phyloP scores from a whole-genome alignment of 1,140 invertebrate species.

The Pomacea maculata region DNA sequence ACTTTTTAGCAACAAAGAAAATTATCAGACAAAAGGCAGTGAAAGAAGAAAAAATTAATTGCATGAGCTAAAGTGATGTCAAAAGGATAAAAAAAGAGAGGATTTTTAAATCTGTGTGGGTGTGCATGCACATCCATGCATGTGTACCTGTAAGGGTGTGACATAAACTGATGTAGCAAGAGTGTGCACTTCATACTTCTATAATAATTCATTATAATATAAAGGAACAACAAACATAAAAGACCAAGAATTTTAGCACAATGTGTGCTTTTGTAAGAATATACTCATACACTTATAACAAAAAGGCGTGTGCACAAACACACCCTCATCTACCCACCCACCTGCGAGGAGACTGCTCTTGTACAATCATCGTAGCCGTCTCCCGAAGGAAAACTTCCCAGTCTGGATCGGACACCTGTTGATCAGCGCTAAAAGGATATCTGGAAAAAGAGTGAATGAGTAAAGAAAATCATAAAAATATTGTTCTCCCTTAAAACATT shows the following conservation, averaged over 20 bases:
- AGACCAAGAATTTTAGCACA: too few species aligned
- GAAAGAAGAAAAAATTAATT: too few species aligned
- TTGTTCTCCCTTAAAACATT: not conserved
- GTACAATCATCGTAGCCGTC: conserved; percentile 87
- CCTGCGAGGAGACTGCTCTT: conserved; percentile 87
- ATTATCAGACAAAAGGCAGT: too few species aligned
- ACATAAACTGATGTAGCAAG: too few species aligned
- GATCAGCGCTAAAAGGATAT: conserved; percentile 85
- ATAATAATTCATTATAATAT: too few species aligned
- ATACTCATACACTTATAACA: not conserved
- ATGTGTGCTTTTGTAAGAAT: too few species aligned
- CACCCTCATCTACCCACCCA: conserved; percentile 29
- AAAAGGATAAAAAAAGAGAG: conserved; percentile 13
- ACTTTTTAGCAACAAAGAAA: too few species aligned
- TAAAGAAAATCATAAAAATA: not conserved
- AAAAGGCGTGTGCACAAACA: not conserved
- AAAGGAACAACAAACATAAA: too few species aligned
- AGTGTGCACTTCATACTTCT: too few species aligned
- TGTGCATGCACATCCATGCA: too few species aligned
- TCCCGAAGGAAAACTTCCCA: conserved; percentile 91
- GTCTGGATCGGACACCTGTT: conserved; percentile 87
- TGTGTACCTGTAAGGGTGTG: too few species aligned
- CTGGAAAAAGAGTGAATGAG: conserved; percentile 31
- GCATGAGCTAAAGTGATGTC: too few species aligned
- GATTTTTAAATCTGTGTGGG: not conserved